Base-by-base conservation (phyloP, 1,140 invertebrate species). In the Eriosoma lanigerum region DNA sequence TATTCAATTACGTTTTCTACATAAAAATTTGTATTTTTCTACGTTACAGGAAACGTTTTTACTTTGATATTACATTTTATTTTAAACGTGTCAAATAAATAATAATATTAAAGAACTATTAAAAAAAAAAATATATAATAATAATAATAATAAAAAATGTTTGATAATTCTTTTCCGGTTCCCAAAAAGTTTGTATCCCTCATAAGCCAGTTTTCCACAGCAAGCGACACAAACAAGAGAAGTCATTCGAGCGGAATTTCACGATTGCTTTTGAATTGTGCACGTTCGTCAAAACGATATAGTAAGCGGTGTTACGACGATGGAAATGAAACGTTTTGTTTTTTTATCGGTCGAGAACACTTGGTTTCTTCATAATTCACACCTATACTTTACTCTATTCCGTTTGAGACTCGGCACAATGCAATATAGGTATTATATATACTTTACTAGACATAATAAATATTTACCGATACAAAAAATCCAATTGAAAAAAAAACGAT, bases 261-360 rank as follows among this genome's bases (percentile, higher is more conserved):
- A 13, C 52, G 73, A 76, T 76, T 76, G 73, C 52, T 58, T 76
- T 76, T 56, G 52, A 76, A 76, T 76, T 76, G n/a, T 46, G 54
- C 52, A 21, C 68, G 68, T 21, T 29, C 24, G 46, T 48, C 46
- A 52, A 52, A 72, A 17, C 21, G n/a, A 21, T n/a, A 21, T 44
- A 29, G 17, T n/a, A 4, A 26, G 32, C 29, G 24, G 15, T 24
- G 52, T 29, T 44, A n/a, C 12, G 48, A 56, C 29, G 24, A 21
- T 24, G 72, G 58, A 75, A 75, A 75, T 38, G n/a, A 75, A 56
- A 75, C 29, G 29, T 56, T 4, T 38, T 4, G 3, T 38, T 38
- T 38, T 75, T 75, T 54, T 24, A 13, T 75, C 10, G 24, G 15
- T 26, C 15, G 17, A 26, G n/a, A 46, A 46, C 2, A 29, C 48